Evolutionary conservation across 2,113 vertebrate species (phyloP), one percentile per base, ranked within the genome.

Genomic region (Scalopus aquaticus): DNA sequence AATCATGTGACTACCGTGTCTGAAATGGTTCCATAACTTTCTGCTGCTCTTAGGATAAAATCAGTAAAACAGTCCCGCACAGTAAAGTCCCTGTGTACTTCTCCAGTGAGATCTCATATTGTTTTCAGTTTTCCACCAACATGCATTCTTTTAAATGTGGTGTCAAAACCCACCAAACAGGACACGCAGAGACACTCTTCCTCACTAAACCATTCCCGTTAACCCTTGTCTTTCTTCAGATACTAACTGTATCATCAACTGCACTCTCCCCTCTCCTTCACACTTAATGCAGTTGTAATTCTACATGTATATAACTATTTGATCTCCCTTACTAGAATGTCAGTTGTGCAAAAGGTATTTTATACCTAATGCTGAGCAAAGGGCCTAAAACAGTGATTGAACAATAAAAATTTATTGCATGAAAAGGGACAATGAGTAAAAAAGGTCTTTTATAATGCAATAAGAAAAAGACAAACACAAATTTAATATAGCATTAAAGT

Each of bases 401-500:
- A 32, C 26, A 88, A 78, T 56, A 94, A 91, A 95, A 91, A 70
- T 46, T 9, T 76, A 22, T 7, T 88, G 9, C 81, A 44, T 74
- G 51, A 92, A 88, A 42, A 19, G 39, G 58, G 35, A 42, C n/a
- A 69, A 60, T 69, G 17, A 95, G 46, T 67, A 62, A 42, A 56
- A 44, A 26, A 93, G 69, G 30, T 74, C 42, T 87, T n/a, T 90
- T 81, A 93, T 17, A 86, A 74, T 58, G 24, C 72, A 93, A 39
- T 79, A 49, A 10, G 13, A 49, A 64, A 85, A 87, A 64, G 39
- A 56, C 12, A 46, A 81, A 78, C 19, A 69, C 35, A 87, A 93
- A 49, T 86, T 81, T 62, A 84, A 84, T 15, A 73, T 79, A 90
- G 19, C 93, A 67, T 76, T 86, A 74, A 95, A 91, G 70, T 37